Base-by-base conservation (phyloP, 1,140 invertebrate genomes). In the Neodiprion fabricii region DNA sequence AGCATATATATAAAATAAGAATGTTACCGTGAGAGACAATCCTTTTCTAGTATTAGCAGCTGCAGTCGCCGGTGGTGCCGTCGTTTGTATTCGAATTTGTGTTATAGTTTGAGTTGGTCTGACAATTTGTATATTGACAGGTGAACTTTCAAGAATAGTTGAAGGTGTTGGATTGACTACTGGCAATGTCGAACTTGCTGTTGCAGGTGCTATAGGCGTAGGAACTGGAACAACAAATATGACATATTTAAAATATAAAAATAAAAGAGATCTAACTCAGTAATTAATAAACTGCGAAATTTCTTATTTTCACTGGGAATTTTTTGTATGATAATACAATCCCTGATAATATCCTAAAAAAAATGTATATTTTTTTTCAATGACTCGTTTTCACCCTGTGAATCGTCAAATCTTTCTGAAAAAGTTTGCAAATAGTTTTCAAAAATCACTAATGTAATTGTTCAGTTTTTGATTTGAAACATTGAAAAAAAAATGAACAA, bases 1-100 rank as follows among this genome's bases (percentile, higher is more conserved):
- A 40, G 5, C 28, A 40, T 3, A 5, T 40, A 40, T 14, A 66
- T 48, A 67, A 48, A 70, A 61, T 9, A 77, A 73, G 68, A 23
- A 74, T 84, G 86, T 89, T 87, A 96, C 95, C 85, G 95, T 96
- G 50, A 97, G 90, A 48, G 95, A 95, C 1, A 97, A 88, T 28
- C 94, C 94, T 82, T 92, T 90, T 71, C 93, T 90, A 68, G 87
- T 83, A 78, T 92, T 91, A 76, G 92, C 86, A 80, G 86, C 81
- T 82, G 90, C 85, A 83, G 89, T 86, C 69, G 88, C 83, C 77
- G 90, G 85, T 80, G 85, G 82, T 73, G 88, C 81, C 49, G 87
- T 89, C 11, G 89, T 87, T 76, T 91, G 89, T 78, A 91, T 89
- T 76, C 89, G 87, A 76, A 91, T 91, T 81, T 91, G 90, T 1